These are phyloP conservation scores for Halichoerus grypus DNA, from an alignment of 2,113 vertebrate genomes.

Conservation along the genomic window DNA sequence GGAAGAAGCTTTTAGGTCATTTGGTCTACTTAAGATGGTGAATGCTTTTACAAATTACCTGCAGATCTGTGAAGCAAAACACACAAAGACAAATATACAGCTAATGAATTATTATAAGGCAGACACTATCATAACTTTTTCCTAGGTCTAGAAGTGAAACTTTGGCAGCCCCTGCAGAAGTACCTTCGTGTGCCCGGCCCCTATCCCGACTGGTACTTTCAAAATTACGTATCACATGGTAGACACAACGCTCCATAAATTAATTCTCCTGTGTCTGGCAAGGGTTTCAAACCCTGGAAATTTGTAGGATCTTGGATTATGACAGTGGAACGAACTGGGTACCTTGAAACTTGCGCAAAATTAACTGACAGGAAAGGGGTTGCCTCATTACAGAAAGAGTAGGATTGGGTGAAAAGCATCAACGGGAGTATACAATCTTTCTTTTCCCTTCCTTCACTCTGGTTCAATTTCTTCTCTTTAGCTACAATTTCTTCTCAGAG, in stretches of 20 bases:
- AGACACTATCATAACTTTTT: neutral
- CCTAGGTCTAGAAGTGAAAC: neutral
- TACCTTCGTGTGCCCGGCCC: fast-evolving
- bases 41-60: neutral
- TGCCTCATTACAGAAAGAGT: neutral
- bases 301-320: neutral
- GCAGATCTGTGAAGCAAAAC: neutral
- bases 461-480: neutral
- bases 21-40: neutral
- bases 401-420: too few species aligned
- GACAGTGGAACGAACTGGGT: neutral
- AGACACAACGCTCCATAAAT: neutral
- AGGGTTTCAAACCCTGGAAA: neutral
- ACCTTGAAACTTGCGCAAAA: neutral
- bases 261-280: neutral
- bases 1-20: neutral
- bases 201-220: neutral
- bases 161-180: neutral
- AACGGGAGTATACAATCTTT: neutral
- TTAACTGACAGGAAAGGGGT: neutral
- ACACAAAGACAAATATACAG: neutral
- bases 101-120: neutral
- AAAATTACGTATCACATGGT: neutral
- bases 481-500: neutral
- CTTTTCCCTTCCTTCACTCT: neutral